These are phyloP conservation scores for Eulemur albifrons DNA, from an alignment of 2,797 vertebrate genomes.

Conservation along the genomic window DNA sequence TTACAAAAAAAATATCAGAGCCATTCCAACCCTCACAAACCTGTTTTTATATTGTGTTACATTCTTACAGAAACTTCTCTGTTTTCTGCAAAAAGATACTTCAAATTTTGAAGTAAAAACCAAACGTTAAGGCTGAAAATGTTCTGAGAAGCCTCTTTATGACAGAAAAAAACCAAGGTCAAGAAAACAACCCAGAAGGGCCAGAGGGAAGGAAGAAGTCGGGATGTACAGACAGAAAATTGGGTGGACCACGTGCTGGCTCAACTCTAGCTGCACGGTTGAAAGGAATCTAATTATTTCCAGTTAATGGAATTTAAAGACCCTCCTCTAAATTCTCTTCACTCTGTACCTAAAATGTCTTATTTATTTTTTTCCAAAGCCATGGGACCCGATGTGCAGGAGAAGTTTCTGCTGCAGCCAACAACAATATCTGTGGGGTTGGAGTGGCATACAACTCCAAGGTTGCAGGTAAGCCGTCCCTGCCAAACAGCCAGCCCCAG, in stretches of 20 bases:
- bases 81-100: constrained; percentile 13
- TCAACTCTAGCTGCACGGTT: neutral
- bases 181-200: neutral
- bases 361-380: constrained; percentile 84
- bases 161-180: neutral
- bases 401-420: constrained; percentile 97
- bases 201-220: neutral
- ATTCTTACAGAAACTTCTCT: neutral
- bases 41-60: neutral
- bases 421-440: constrained; percentile 98
- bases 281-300: neutral
- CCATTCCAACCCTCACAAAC: neutral
- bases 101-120: constrained; percentile 45
- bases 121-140: neutral
- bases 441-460: constrained; percentile 98
- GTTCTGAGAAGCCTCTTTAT: constrained; percentile 8
- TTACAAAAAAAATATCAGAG: neutral
- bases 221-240: neutral
- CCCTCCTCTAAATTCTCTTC: neutral
- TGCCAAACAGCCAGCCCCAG: neutral
- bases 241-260: neutral
- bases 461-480: constrained; percentile 92
- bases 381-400: constrained; percentile 98
- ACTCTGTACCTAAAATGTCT: neutral
- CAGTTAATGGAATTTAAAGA: neutral